Conservation (phyloP, 2,888 invertebrate species). For the Acronicta aceris region DNA sequence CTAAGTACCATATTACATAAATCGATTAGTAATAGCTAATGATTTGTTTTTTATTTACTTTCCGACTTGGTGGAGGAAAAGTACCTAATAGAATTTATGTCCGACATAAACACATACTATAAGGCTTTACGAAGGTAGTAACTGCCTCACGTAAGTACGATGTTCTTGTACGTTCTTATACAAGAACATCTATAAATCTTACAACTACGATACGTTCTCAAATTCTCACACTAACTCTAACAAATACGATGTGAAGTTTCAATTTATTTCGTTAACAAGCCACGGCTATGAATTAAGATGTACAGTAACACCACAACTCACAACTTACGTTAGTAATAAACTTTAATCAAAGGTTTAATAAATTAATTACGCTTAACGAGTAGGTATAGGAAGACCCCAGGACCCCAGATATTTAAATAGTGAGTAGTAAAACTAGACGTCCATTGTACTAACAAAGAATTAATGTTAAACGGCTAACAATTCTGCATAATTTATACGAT, state of each 20-base stretch:
- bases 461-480: constrained; percentile 61
- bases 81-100: constrained; percentile 17
- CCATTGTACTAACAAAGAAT: constrained; percentile 53
- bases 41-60: constrained; percentile 9
- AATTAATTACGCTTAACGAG: constrained; percentile 32
- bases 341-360: constrained; percentile 42
- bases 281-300: constrained; percentile 48
- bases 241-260: constrained; percentile 49
- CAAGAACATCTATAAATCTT: constrained; percentile 63
- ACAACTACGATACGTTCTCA: constrained; percentile 56
- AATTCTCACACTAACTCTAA: constrained; percentile 53
- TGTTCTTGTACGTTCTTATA: constrained; percentile 30
- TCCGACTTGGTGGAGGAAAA: constrained; percentile 16
- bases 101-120: constrained; percentile 42
- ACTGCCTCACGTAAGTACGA: constrained; percentile 50
- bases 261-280: constrained; percentile 52
- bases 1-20: too few relatives aligned
- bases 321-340: constrained; percentile 43
- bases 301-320: constrained; percentile 36
- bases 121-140: constrained; percentile 52
- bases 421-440: constrained; percentile 37
- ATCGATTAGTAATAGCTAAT: not conserved
- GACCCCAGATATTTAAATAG: constrained; percentile 28
- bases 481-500: constrained; percentile 72
- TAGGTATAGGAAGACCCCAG: constrained; percentile 9